Evolutionary conservation across 1,140 invertebrate genomes (phyloP), one percentile per base, ranked within the genome.

Genomic region (Delia radicum): DNA sequence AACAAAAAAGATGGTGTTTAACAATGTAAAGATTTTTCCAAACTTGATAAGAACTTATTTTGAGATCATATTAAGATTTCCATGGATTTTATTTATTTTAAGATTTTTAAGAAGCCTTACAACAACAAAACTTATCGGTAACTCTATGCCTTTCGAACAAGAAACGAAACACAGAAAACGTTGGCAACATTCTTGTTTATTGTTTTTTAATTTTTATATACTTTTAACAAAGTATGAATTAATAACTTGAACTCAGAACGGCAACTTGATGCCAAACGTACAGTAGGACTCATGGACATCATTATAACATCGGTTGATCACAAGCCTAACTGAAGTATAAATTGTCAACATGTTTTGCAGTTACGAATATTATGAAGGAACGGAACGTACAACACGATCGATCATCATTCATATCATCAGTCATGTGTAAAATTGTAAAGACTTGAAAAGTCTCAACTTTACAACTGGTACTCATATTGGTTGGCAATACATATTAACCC

Each of bases 221-320:
- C 63, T 31, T 29, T 67, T 31, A 29, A 69, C 24, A 69, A n/a
- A 21, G 48, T 55, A 21, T 55, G 48, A 1, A 55, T 48, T n/a
- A 21, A 55, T 55, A 21, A 55, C 3, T n/a, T n/a, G n/a, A n/a
- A n/a, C n/a, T n/a, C n/a, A n/a, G n/a, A n/a, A n/a, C n/a, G n/a
- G 65, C 65, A 69, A 69, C 65, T 37, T 69, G 65, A 69, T 69
- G 65, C 65, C 65, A 69, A 69, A 69, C 29, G 65, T 69, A 33
- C 29, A 33, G 29, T 69, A 69, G 65, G 29, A 69, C 65, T 33
- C 65, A 69, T 69, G 65, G 65, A 69, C 65, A 69, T 69, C 65
- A 69, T 69, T 69, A 33, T 69, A 69, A 69, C 65, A 29, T 37
- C 65, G 65, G n/a, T 37, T 29, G 65, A 55, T 55, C 48, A 21